Conservation (phyloP, 2,888 invertebrate genomes). For the Cataglyphis cursor region DNA sequence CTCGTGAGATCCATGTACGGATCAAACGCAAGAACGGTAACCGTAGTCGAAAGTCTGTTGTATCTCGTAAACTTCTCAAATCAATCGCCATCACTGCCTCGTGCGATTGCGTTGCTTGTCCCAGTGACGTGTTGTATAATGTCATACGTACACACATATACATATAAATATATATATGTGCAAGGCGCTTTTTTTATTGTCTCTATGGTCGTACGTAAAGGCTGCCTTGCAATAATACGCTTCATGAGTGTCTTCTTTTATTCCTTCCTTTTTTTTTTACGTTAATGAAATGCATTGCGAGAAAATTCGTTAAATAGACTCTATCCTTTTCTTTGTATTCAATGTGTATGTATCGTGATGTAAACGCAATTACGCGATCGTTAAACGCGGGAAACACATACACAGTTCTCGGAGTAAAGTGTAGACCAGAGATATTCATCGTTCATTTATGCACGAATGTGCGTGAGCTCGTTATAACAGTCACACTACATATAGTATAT, state of each 20-base stretch:
- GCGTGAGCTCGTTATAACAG: constrained; percentile 44
- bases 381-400: not conserved
- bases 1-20: not conserved
- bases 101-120: constrained; percentile 66
- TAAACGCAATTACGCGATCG: constrained; percentile 13
- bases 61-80: constrained; percentile 40
- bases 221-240: constrained; percentile 69
- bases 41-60: constrained; percentile 40
- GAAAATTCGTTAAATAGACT: constrained; percentile 27
- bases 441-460: constrained; percentile 47
- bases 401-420: constrained; percentile 17
- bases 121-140: constrained; percentile 53
- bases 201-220: constrained; percentile 59
- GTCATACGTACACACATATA: constrained; percentile 35
- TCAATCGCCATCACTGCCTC: constrained; percentile 49
- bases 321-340: constrained; percentile 38
- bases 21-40: not conserved
- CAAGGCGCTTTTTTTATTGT: constrained; percentile 29
- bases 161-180: constrained; percentile 27
- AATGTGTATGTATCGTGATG: constrained; percentile 18
- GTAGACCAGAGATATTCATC: constrained; percentile 42
- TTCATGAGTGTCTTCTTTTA: constrained; percentile 64
- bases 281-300: constrained; percentile 33
- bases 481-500: constrained; percentile 28
- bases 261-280: constrained; percentile 52